These are phyloP conservation scores for Thereva nobilitata DNA, from an alignment of 2,888 invertebrate species.

Conservation along the genomic window DNA sequence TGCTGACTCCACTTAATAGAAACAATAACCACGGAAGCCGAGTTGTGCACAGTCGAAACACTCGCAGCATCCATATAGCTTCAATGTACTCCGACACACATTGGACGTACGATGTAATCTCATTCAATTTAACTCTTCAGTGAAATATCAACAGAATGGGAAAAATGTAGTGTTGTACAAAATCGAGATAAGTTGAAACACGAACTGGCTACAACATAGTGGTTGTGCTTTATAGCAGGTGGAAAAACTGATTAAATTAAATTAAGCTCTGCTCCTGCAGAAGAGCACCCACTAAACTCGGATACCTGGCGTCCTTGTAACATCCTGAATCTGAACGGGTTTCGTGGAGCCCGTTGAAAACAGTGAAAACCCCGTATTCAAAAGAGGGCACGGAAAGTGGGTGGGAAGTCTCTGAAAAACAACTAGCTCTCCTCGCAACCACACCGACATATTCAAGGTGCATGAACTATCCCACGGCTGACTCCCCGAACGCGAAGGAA, in stretches of 20 bases:
- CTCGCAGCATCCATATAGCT: no score
- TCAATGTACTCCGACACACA: no score
- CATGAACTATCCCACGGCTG: neutral
- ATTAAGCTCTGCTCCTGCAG: neutral
- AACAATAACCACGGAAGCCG: no score
- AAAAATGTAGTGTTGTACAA: neutral
- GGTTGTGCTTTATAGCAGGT: neutral
- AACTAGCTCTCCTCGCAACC: neutral
- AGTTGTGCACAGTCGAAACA: no score
- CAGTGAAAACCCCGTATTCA: neutral
- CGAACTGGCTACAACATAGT: neutral
- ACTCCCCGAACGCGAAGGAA: neutral
- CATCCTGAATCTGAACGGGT: slow-evolving; percentile 22
- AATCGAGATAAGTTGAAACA: slow-evolving; percentile 17
- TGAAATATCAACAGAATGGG: neutral
- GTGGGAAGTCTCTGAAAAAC: slow-evolving; percentile 14
- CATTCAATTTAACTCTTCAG: slow-evolving; percentile 20
- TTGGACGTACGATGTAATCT: neutral
- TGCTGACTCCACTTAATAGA: no score
- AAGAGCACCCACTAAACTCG: slow-evolving; percentile 1
- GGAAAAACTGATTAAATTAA: slow-evolving; percentile 24
- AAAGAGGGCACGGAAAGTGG: neutral
- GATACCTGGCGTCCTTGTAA: slow-evolving; percentile 18
- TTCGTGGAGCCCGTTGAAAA: neutral
- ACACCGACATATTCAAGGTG: slow-evolving; percentile 9